Base-by-base conservation (phyloP, 2,888 invertebrate species). In the Cephus pulcher region DNA sequence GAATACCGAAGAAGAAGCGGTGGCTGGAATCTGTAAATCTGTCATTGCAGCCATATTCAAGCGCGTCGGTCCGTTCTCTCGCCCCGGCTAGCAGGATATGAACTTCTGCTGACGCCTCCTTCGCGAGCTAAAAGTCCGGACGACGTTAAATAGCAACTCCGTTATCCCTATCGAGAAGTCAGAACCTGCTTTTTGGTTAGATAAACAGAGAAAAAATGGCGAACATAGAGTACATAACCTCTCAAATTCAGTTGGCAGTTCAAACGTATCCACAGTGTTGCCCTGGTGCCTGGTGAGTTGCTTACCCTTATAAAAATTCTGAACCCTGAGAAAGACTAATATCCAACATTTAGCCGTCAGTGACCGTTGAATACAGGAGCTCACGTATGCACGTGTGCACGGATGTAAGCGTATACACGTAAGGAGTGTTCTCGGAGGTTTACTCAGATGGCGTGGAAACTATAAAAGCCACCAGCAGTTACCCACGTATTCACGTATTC, bases 1-100 rank as follows among this genome's bases (percentile, higher is more conserved):
- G 88, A 89, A 87, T 88, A 83, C 74, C 75, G 74, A 79, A 77
- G 84, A 85, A 78, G 78, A 76, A 81, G 84, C 86, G 84, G 86
- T 88, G 88, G 87, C 89, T 91, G 90, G 90, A 89, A 91, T 90
- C 90, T 88, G 91, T 91, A 91, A 91, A 91, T 91, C 91, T 91
- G 91, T 91, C 91, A 88, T 88, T 91, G 88, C 87, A 80, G 82
- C 88, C 87, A 88, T 90, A 90, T 88, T 85, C 86, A 80, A 79
- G 79, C 79, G 80, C 34, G 33, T 34, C 33, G 71, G 71, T 33
- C 32, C 71, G 71, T 32, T 71, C 71, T 32, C 71, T 33, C 71
- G 71, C 71, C 32, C 32, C 71, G 71, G 71, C 33, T 84, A 83
- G 84, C 84, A 86, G 86, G 84, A 88, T 86, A 86, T 87, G 85